Base-by-base conservation (phyloP, 1,140 invertebrate genomes). In the Bilobella aurantiaca region DNA sequence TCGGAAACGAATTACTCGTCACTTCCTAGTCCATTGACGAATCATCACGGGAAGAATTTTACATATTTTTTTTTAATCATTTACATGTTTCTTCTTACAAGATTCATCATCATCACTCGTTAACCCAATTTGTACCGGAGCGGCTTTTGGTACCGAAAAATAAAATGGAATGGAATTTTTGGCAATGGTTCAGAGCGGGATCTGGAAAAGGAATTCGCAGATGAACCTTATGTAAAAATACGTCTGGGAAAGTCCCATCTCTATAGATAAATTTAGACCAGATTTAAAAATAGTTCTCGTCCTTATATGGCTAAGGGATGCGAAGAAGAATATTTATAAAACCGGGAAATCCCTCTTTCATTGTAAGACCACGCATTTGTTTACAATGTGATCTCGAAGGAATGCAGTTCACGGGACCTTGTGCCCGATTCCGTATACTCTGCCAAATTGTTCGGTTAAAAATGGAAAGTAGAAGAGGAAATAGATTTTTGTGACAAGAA, bases 371-470 rank as follows among this genome's bases (percentile, higher is more conserved):
- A 53, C 49, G 49, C 12, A 23, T 14, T 14, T 53, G 49, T 53
- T 53, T 53, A 53, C 49, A 23, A 18, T 53, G 14, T 18, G 34
- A 42, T 14, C 49, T 8, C 5, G 5, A 3, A 53, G 49, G 49
- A 53, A 53, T 53, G 49, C 23, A 23, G 49, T 53, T 53, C 49
- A 53, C 12, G 25, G 49, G 49, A 53, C 49, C 49, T 53, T 53
- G 49, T 53, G 21, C 49, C 25, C 49, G 14, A 18, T 53, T 53
- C 25, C 25, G 49, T n/a, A n/a, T 23, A 16, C 49, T 53, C 23
- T 53, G 49, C 49, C 49, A 53, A 53, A 18, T 53, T 42, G n/a
- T n/a, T n/a, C n/a, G n/a, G n/a, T 42, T 53, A 18, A 53, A 3
- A 53, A 53, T 18, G 49, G 49, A 53, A 23, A 16, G 49, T 53